Evolutionary conservation across 2,888 invertebrate species (phyloP).

Genomic region (Agriopis marginaria): DNA sequence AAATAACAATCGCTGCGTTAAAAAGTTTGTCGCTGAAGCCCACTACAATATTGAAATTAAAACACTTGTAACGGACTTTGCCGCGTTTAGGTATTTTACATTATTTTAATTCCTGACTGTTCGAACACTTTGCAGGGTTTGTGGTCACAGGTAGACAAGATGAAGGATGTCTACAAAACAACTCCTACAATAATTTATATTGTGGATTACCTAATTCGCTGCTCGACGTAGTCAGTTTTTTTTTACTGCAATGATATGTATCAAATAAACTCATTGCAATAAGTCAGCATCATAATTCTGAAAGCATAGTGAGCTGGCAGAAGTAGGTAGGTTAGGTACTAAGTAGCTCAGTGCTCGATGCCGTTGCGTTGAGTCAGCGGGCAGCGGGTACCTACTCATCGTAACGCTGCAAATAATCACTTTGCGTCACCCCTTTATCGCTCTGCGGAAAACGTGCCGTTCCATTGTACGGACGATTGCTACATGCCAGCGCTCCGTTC

Average conservation of each 20-base stretch:
- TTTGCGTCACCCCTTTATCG: conserved; percentile 85
- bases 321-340: conserved; percentile 26
- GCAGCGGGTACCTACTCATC: conserved; percentile 72
- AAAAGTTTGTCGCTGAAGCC: too few species aligned
- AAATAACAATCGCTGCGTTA: too few species aligned
- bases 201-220: neutral
- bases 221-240: neutral
- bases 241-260: neutral
- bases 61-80: too few species aligned
- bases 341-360: conserved; percentile 48
- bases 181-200: neutral
- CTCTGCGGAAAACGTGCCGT: conserved; percentile 74
- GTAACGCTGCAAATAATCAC: conserved; percentile 84
- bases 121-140: too few species aligned
- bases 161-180: too few species aligned
- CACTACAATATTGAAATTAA: too few species aligned
- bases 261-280: neutral
- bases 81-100: neutral
- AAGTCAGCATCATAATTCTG: conserved; percentile 8
- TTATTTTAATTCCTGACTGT: neutral
- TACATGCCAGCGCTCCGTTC: conserved; percentile 55
- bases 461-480: conserved; percentile 68
- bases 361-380: conserved; percentile 78
- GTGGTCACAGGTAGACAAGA: too few species aligned
- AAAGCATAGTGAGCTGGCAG: conserved; percentile 20